phyloP scores from a whole-genome alignment of 1,140 invertebrate species.

The Lepidurus arcticus region DNA sequence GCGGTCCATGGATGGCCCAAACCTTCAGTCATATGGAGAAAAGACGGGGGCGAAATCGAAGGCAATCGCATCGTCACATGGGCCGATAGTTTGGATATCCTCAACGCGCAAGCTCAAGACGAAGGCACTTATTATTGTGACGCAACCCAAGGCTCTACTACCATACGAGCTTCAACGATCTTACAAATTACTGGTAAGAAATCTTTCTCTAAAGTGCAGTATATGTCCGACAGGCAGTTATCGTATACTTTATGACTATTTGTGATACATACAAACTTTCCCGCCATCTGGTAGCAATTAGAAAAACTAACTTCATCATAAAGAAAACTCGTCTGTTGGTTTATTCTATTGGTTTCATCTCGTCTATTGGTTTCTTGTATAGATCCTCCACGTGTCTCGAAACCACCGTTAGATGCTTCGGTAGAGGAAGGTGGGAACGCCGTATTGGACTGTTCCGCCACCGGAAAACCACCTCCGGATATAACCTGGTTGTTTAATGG shows the following conservation, averaged over 20 bases:
- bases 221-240: too few species aligned
- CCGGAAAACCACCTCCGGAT: conserved; percentile 62
- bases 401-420: conserved; percentile 51
- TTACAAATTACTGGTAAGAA: neutral
- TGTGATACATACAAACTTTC: too few species aligned
- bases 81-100: conserved; percentile 57
- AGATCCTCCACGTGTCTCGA: conserved; percentile 57
- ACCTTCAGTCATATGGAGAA: conserved; percentile 55
- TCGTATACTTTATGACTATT: too few species aligned
- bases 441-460: conserved; percentile 58
- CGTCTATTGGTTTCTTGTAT: conserved; percentile 36
- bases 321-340: too few species aligned
- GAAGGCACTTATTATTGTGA: conserved; percentile 49
- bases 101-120: conserved; percentile 55
- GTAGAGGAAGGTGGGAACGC: conserved; percentile 60
- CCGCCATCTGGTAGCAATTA: too few species aligned
- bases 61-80: conserved; percentile 44
- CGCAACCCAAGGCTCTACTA: conserved; percentile 42
- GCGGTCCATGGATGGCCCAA: conserved; percentile 54
- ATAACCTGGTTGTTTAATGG: conserved; percentile 82
- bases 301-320: too few species aligned
- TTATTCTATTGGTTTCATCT: conserved; percentile 16
- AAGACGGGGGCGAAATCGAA: conserved; percentile 45
- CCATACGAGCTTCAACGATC: neutral
- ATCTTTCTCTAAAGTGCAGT: too few species aligned